phyloP scores from a whole-genome alignment of 2,797 vertebrate genomes.

The Cynodonichthys magdalenae region DNA sequence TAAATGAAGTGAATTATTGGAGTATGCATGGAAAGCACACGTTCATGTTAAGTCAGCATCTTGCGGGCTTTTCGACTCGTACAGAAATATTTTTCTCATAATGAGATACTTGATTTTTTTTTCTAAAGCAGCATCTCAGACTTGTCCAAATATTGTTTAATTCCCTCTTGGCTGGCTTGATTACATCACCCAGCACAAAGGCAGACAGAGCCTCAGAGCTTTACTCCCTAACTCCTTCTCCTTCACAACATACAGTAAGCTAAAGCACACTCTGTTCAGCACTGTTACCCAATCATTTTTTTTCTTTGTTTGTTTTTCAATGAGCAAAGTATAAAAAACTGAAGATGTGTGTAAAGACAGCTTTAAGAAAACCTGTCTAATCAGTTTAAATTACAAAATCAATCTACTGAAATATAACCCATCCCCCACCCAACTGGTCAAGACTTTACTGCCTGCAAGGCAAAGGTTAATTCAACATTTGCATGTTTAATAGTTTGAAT shows the following conservation, averaged over 20 bases:
- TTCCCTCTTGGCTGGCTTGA: constrained; percentile 36
- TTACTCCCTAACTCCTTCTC: constrained; percentile 27
- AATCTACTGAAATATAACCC: constrained; percentile 52
- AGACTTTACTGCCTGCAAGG: constrained; percentile 45
- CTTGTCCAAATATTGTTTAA: constrained; percentile 46
- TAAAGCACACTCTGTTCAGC: constrained; percentile 4
- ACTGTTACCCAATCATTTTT: constrained; percentile 1
- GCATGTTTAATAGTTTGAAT: constrained; percentile 53
- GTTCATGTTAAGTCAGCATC: constrained; percentile 7
- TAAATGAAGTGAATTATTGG: constrained; percentile 1
- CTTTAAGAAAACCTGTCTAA: constrained; percentile 11
- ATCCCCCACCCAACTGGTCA: constrained; percentile 43
- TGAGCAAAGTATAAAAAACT: constrained; percentile 2
- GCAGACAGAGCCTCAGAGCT: constrained; percentile 23
- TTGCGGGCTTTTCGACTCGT: constrained; percentile 17
- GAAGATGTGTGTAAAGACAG: not conserved
- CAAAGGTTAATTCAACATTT: constrained; percentile 60
- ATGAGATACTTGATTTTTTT: constrained; percentile 16
- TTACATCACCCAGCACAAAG: constrained; percentile 44
- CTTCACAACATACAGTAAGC: constrained; percentile 5
- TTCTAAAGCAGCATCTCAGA: constrained; percentile 19
- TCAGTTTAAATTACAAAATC: constrained; percentile 49
- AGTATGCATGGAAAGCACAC: constrained; percentile 13
- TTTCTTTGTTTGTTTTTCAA: constrained; percentile 2
- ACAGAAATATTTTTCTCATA: constrained; percentile 2